Percentiles rank a stretch among this genome's conserved stretches.
phyloP scores from a whole-genome alignment of 2,797 vertebrate species.

The Trachops cirrhosus region DNA sequence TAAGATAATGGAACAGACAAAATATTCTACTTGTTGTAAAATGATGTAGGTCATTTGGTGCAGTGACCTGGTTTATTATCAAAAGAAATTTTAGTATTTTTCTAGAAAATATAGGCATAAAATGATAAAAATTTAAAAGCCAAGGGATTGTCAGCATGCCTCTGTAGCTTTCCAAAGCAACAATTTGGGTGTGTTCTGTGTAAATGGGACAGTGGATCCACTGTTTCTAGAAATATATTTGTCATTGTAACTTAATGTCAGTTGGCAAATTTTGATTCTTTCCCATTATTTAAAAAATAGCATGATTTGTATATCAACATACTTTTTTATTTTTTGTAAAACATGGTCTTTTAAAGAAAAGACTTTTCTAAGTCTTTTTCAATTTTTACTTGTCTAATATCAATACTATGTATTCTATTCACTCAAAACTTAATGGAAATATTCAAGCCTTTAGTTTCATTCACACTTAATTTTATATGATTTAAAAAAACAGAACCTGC shows the following conservation, averaged over 20 bases:
- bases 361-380: background rate
- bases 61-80: background rate
- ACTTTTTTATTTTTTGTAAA: background rate
- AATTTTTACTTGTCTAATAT: background rate
- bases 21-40: background rate
- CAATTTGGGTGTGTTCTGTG: background rate
- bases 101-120: background rate
- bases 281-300: background rate
- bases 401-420: background rate
- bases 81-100: slow-evolving; percentile 16
- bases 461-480: background rate
- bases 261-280: background rate
- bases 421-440: background rate
- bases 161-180: background rate
- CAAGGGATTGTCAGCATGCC: background rate
- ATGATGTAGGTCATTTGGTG: background rate
- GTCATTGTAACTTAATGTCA: background rate
- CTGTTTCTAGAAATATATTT: background rate
- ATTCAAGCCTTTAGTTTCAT: background rate
- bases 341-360: background rate
- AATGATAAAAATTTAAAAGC: slow-evolving; percentile 29
- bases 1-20: background rate
- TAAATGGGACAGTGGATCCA: background rate
- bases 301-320: background rate
- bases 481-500: background rate